Conservation (phyloP, 2,113 vertebrate species). For the Orycteropus afer region DNA sequence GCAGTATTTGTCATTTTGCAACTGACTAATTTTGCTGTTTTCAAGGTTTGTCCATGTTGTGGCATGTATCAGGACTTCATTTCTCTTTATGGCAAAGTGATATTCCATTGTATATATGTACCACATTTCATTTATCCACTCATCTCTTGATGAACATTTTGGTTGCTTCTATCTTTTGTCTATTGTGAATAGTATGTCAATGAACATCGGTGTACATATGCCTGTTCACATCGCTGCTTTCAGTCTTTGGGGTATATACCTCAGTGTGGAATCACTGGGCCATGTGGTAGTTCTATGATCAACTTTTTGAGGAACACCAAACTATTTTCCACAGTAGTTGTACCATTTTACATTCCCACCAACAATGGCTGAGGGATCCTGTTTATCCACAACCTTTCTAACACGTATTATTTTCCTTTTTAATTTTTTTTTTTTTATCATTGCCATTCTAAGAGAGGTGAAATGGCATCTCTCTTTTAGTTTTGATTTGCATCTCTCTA, state of each 20-base stretch:
- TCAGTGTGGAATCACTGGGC: background rate
- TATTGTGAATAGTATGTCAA: background rate
- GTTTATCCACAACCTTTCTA: background rate
- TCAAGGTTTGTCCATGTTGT: background rate
- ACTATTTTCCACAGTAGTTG: background rate
- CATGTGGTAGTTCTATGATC: background rate
- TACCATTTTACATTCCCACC: background rate
- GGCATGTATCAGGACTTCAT: background rate
- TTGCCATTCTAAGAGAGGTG: background rate
- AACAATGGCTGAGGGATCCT: background rate
- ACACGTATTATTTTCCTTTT: background rate
- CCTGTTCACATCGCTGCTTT: background rate
- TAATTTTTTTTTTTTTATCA: background rate
- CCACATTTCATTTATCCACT: background rate
- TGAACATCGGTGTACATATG: background rate
- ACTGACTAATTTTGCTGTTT: background rate
- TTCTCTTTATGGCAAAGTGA: background rate
- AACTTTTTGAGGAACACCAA: background rate
- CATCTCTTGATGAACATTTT: background rate
- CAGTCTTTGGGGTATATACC: background rate
- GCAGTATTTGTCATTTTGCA: background rate
- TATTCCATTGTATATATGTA: background rate
- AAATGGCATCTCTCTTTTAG: no score
- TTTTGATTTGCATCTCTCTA: no score
- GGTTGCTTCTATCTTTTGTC: background rate